Percentiles rank a stretch among this genome's conserved stretches.
phyloP scores from a whole-genome alignment of 1,140 invertebrate species.

The Steinernema feltiae region DNA sequence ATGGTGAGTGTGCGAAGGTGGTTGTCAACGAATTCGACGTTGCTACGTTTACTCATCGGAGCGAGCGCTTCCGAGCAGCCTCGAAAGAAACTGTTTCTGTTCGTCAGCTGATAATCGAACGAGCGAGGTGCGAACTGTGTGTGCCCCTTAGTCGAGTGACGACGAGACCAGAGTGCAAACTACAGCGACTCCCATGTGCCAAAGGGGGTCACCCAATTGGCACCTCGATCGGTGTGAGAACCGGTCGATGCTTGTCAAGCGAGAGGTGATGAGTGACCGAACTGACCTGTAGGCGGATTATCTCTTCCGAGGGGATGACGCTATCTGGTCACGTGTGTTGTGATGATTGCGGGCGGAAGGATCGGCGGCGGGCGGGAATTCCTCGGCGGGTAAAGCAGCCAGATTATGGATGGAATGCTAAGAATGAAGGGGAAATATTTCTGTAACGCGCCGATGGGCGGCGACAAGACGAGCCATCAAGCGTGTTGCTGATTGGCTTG shows the following conservation, averaged over 20 bases:
- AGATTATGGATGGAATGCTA: conserved; percentile 15
- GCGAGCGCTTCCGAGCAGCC: too few species aligned
- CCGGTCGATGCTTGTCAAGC: not conserved
- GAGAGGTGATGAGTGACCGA: not conserved
- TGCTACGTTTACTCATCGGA: too few species aligned
- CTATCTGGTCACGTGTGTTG: conserved; percentile 13
- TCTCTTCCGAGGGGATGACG: not conserved
- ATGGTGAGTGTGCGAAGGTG: too few species aligned
- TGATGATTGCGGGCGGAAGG: conserved; percentile 11
- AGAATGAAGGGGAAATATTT: conserved; percentile 15
- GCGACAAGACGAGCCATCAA: conserved; percentile 13
- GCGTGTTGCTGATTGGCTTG: conserved; percentile 14
- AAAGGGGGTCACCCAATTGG: not conserved
- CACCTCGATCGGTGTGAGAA: not conserved
- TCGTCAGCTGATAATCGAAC: conserved; percentile 8
- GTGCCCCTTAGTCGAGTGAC: not conserved
- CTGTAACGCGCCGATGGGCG: conserved; percentile 14
- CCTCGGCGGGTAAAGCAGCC: conserved; percentile 12
- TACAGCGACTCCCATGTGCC: not conserved
- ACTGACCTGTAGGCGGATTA: conserved; percentile 3
- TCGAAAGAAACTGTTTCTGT: too few species aligned
- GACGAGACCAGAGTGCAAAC: conserved; percentile 6
- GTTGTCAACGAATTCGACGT: too few species aligned
- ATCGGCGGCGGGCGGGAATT: not conserved
- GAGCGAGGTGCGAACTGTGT: not conserved